Evolutionary conservation across 2,888 invertebrate genomes (phyloP).

Genomic region (Caenorhabditis afra): DNA sequence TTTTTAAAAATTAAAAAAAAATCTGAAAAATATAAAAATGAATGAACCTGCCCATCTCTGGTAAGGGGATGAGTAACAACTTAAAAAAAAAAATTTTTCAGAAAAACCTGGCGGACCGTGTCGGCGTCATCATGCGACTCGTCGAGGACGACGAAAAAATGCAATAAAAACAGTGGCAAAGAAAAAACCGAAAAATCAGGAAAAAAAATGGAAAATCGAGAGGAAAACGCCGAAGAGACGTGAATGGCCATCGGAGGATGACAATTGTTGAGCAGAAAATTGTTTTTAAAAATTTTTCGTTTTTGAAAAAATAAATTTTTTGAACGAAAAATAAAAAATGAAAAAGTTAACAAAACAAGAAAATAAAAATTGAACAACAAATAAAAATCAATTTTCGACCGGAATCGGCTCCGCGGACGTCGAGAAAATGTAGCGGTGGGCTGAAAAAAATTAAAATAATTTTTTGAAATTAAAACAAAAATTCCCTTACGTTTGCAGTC

Average conservation of each 20-base stretch:
- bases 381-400: neutral
- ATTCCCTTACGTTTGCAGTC: conserved; percentile 68
- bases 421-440: conserved; percentile 39
- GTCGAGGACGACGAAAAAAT: conserved; percentile 49
- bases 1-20: too few species aligned
- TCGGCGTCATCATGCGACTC: conserved; percentile 56
- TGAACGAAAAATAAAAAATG: neutral
- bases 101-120: conserved; percentile 56
- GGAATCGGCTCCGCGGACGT: neutral
- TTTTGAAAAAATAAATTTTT: neutral
- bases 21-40: too few species aligned
- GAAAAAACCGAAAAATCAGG: neutral
- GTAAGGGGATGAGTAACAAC: too few species aligned
- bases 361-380: neutral
- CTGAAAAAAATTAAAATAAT: conserved; percentile 14
- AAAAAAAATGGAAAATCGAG: conserved; percentile 4
- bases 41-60: too few species aligned
- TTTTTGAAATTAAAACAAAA: neutral
- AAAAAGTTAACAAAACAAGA: neutral
- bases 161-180: conserved; percentile 6
- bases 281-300: too few species aligned
- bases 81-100: too few species aligned
- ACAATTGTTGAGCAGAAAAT: too few species aligned
- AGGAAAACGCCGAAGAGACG: too few species aligned
- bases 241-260: too few species aligned